These are phyloP conservation scores for Notothenia rossii DNA, from an alignment of 2,113 vertebrate genomes.

Conservation along the genomic window DNA sequence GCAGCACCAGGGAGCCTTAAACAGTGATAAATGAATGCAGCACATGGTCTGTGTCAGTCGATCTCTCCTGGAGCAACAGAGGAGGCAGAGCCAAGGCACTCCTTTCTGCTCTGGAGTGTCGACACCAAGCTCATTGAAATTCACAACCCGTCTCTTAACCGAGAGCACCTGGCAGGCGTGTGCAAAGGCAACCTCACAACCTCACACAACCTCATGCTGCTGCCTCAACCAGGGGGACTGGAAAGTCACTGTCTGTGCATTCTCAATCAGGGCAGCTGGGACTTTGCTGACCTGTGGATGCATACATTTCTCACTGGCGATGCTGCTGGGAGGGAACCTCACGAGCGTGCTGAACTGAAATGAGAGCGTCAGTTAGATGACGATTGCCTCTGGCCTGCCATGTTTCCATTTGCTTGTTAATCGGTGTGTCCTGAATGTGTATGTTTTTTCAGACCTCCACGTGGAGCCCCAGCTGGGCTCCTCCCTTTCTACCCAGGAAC, in stretches of 20 bases:
- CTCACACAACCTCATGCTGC: conserved; percentile 65
- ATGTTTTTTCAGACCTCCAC: conserved; percentile 88
- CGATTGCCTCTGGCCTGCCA: conserved; percentile 16
- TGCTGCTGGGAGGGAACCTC: conserved; percentile 43
- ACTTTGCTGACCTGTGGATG: conserved; percentile 65
- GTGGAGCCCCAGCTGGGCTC: conserved; percentile 89
- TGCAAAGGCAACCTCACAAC: conserved; percentile 66
- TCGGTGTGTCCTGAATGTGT: conserved; percentile 52
- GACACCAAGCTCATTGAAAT: conserved; percentile 79
- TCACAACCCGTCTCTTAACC: conserved; percentile 71
- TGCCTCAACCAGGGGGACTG: conserved; percentile 40
- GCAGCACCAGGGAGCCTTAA: conserved; percentile 50
- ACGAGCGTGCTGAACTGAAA: conserved; percentile 25
- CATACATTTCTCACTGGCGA: conserved; percentile 34
- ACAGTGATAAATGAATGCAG: conserved; percentile 69
- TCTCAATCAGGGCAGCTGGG: conserved; percentile 64
- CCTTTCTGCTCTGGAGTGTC: conserved; percentile 58
- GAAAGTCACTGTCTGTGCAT: conserved; percentile 62
- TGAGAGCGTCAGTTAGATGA: conserved; percentile 14
- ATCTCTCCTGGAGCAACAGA: conserved; percentile 51
- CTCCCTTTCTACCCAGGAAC: conserved; percentile 95
- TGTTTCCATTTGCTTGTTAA: conserved; percentile 32
- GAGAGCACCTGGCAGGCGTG: conserved; percentile 73
- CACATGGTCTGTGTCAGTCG: conserved; percentile 64
- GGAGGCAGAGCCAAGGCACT: conserved; percentile 57